phyloP scores from a whole-genome alignment of 2,888 invertebrate genomes.

The Antheraea yamamai region DNA sequence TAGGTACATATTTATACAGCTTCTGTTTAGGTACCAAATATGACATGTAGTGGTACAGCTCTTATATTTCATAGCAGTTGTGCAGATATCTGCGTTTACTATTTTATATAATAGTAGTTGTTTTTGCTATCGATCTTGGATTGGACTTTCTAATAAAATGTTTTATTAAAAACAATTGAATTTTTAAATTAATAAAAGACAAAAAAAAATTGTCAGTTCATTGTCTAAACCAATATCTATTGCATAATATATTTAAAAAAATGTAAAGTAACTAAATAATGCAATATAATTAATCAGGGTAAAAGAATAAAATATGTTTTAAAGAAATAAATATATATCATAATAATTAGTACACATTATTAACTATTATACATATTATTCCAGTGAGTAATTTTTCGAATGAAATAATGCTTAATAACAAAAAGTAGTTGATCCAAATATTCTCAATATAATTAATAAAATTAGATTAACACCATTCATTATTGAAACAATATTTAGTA shows the following conservation, averaged over 20 bases:
- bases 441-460: neutral
- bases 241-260: neutral
- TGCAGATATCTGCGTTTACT: no score
- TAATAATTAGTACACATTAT: neutral
- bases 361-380: neutral
- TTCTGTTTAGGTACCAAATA: neutral
- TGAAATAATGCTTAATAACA: neutral
- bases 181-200: no score
- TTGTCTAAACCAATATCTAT: neutral
- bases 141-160: no score
- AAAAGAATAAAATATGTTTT: neutral
- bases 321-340: neutral
- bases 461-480: neutral
- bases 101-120: neutral
- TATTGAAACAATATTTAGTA: neutral
- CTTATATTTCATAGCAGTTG: no score
- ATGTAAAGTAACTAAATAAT: neutral
- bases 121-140: no score
- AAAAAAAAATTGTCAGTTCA: no score
- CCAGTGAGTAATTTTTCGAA: neutral
- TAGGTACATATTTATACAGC: neutral
- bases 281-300: neutral
- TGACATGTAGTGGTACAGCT: no score
- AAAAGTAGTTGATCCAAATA: neutral
- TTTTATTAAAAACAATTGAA: no score